phyloP scores from a whole-genome alignment of 2,888 invertebrate genomes.

The Urechis unicinctus region DNA sequence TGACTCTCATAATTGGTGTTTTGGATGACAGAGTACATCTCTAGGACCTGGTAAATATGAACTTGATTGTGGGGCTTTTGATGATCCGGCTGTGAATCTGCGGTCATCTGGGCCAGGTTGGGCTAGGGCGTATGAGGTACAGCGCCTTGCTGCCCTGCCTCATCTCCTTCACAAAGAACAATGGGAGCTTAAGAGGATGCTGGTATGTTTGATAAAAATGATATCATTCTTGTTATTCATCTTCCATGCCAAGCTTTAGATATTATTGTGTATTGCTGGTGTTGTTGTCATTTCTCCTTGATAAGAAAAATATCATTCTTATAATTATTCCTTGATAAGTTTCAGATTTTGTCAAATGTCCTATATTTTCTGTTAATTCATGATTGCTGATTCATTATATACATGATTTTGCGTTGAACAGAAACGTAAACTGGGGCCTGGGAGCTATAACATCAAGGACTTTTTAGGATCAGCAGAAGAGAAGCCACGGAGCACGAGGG shows the following conservation, averaged over 20 bases:
- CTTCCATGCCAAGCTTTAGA: too few relatives aligned
- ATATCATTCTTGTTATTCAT: too few relatives aligned
- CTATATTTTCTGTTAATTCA: not conserved
- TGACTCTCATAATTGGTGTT: too few relatives aligned
- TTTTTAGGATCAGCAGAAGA: constrained; percentile 32
- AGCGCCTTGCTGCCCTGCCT: constrained; percentile 41
- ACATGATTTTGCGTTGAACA: constrained; percentile 18
- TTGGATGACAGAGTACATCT: constrained; percentile 25
- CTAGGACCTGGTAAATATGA: constrained; percentile 44
- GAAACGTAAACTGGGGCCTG: constrained; percentile 44
- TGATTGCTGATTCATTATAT: not conserved
- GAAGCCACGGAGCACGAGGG: constrained; percentile 38
- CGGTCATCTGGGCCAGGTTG: constrained; percentile 43
- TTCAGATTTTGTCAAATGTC: not conserved
- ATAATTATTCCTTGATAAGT: not conserved
- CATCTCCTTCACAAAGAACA: constrained; percentile 47
- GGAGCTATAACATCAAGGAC: constrained; percentile 46
- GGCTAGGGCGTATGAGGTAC: constrained; percentile 42
- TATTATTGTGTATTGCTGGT: too few relatives aligned
- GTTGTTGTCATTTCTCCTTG: too few relatives aligned
- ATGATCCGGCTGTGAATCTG: constrained; percentile 29
- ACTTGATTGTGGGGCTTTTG: constrained; percentile 36
- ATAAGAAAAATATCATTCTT: too few relatives aligned
- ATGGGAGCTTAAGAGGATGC: constrained; percentile 39
- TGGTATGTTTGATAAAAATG: constrained; percentile 26